Evolutionary conservation across 2,888 invertebrate genomes (phyloP), one percentile per base, ranked within the genome.

Genomic region (Drosophila vallismaia): DNA sequence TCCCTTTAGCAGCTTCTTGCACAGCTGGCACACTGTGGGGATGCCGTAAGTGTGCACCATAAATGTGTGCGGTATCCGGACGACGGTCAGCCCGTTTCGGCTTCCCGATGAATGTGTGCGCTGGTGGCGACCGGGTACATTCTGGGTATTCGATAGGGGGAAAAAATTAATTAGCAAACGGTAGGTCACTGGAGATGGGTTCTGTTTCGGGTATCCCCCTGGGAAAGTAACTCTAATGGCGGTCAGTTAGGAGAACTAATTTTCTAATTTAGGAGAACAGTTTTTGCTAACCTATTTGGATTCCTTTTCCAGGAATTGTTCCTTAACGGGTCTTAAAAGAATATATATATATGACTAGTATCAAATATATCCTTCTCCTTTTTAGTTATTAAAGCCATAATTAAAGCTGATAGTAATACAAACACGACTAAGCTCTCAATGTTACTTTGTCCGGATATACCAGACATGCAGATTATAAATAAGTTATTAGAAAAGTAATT

Each of bases 1-100:
- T 0, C 99, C 99, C 78, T 96, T 96, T 74, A 99, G 94, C 85
- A 99, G 94, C 92, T 98, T 98, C 92, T 98, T 97, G 93, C 99
- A 99, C 91, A 95, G 94, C 85, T 98, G 97, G 91, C 99, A 99
- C 19, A 99, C 96, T 0, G 99, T 99, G 57, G 99, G 99, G 52
- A 97, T 94, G 49, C 98, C 98, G 93, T 99, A 99, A 57, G 97
- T 96, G 93, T 99, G 99, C 75, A 99, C 94, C 89, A 97, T 96
- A 92, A 99, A 99, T 4, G 99, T 99, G 92, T 99, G 99, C 36
- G 99, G 99, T 89, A 97, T 96, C 89, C 95, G 94, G 67, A 94
- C 82, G 6, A 66, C 69, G 9, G 46, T 70, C 14, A 81, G 52
- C 1, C 90, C 89, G 56, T 89, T 89, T 0, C 89, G 86, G 71